phyloP scores from a whole-genome alignment of 1,140 invertebrate genomes.

The Drosophila neocordata region DNA sequence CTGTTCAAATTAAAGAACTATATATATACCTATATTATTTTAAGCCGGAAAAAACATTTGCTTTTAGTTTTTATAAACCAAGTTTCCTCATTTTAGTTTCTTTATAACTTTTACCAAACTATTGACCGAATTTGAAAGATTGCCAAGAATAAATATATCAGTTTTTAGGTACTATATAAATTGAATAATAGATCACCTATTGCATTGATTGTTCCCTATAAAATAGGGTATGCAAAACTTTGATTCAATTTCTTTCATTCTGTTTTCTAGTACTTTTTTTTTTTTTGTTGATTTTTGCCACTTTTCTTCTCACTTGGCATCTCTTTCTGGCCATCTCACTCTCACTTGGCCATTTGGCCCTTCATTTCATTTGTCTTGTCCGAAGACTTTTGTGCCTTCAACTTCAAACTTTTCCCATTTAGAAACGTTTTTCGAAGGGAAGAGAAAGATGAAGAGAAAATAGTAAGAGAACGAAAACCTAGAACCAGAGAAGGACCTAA shows the following conservation, averaged over 20 bases:
- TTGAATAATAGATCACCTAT: no score
- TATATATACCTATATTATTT: no score
- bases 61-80: no score
- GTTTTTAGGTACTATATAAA: no score
- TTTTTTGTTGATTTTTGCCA: background rate
- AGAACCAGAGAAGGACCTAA: background rate
- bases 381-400: constrained; percentile 68
- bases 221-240: background rate
- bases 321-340: constrained; percentile 30
- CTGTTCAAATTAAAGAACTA: no score
- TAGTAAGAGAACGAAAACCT: background rate
- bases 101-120: no score
- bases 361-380: constrained; percentile 64
- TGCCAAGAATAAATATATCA: no score
- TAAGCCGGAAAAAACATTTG: no score
- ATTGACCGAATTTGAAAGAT: no score
- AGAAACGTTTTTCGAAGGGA: constrained; percentile 25
- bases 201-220: no score
- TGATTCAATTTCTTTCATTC: constrained; percentile 12
- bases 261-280: constrained; percentile 28
- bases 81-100: no score
- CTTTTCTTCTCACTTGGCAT: constrained; percentile 16
- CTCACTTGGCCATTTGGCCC: constrained; percentile 20
- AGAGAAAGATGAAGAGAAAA: background rate
- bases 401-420: constrained; percentile 80